Evolutionary conservation across 1,140 invertebrate genomes (phyloP).

Genomic region (Zaprionus davidi): DNA sequence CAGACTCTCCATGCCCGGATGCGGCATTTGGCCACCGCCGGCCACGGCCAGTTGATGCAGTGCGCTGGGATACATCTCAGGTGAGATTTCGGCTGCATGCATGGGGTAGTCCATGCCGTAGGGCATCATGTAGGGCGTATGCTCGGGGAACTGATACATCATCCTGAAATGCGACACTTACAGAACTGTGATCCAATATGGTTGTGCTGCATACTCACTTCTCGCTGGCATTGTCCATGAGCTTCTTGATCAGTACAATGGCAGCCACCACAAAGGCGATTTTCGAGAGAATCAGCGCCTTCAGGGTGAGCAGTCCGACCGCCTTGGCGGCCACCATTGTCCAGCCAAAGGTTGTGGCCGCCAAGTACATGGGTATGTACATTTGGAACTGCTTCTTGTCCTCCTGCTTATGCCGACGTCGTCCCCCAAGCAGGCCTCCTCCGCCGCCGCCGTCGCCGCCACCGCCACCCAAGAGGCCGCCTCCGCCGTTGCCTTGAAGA

Average conservation of each 20-base stretch:
- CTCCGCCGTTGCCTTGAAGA: conserved; percentile 63
- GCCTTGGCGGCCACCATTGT: conserved; percentile 86
- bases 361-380: conserved; percentile 87
- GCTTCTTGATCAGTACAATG: conserved; percentile 86
- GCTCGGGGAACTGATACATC: conserved; percentile 81
- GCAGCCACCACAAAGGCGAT: conserved; percentile 86
- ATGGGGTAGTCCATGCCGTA: conserved; percentile 80
- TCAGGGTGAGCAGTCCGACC: conserved; percentile 86
- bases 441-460: conserved; percentile 79
- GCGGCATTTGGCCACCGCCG: conserved; percentile 61
- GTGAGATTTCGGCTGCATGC: conserved; percentile 64
- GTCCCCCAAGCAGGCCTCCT: conserved; percentile 82
- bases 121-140: conserved; percentile 83
- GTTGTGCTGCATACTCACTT: conserved; percentile 56
- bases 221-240: conserved; percentile 85
- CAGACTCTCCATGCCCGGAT: conserved; percentile 71
- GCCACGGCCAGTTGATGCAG: conserved; percentile 64
- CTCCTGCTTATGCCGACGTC: conserved; percentile 56
- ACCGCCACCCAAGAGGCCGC: conserved; percentile 40
- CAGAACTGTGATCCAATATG: background rate
- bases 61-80: conserved; percentile 61
- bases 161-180: conserved; percentile 51
- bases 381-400: conserved; percentile 86
- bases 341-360: conserved; percentile 87
- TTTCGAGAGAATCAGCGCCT: conserved; percentile 87